A percentile compares a stretch with the other conserved stretches of the same genome.
These are phyloP conservation scores for Pseudocheirus occidentalis DNA, from an alignment of 2,797 vertebrate genomes.

Conservation along the genomic window DNA sequence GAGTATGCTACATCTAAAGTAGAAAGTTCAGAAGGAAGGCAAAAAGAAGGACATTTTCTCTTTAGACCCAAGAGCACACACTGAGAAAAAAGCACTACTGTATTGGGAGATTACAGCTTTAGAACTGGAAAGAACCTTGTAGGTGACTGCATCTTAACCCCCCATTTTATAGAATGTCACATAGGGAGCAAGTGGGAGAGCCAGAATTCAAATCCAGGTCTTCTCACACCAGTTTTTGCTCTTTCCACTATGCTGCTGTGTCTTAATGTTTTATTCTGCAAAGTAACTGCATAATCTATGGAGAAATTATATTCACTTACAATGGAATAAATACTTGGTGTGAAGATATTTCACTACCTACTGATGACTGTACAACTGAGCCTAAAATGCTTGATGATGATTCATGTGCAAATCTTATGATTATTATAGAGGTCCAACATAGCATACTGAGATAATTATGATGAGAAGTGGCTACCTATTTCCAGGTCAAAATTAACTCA, in stretches of 20 bases:
- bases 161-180: not conserved
- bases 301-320: not conserved
- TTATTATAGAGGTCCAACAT: not conserved
- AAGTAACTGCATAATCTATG: not conserved
- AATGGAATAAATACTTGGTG: not conserved
- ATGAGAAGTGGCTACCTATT: not conserved
- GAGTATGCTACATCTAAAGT: not conserved
- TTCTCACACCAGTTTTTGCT: not conserved
- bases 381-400: not conserved
- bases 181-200: no score
- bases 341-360: not conserved
- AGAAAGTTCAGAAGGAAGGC: not conserved
- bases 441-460: not conserved
- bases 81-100: not conserved
- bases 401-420: not conserved
- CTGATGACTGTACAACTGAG: not conserved
- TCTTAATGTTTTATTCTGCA: not conserved
- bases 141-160: not conserved
- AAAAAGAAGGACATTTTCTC: not conserved
- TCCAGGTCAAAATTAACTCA: not conserved
- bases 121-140: not conserved
- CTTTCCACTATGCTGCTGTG: not conserved
- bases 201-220: not conserved
- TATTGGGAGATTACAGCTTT: not conserved
- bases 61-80: not conserved